Percentiles rank a stretch among this genome's conserved stretches.
These are phyloP conservation scores for Lucilia cuprina DNA, from an alignment of 1,140 invertebrate genomes.

Conservation along the genomic window DNA sequence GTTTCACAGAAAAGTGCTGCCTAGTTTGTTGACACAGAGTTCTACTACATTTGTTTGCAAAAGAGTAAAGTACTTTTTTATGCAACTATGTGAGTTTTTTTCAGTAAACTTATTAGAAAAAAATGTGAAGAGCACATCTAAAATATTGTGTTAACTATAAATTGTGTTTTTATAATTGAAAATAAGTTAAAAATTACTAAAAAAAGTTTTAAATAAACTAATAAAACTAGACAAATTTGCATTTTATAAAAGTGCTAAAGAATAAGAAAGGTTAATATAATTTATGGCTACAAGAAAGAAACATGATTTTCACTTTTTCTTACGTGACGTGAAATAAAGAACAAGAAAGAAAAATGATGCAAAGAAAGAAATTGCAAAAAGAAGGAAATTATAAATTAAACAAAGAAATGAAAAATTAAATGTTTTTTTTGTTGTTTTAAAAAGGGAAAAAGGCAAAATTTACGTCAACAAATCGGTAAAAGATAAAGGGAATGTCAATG, in stretches of 20 bases:
- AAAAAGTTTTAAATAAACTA: background rate
- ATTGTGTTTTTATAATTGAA: conserved; percentile 1
- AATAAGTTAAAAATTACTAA: background rate
- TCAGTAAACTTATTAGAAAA: background rate
- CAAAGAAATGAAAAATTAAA: conserved; percentile 5
- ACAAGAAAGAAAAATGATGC: background rate
- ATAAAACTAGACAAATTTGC: background rate
- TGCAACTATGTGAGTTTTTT: background rate
- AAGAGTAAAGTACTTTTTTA: background rate
- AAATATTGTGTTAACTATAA: background rate
- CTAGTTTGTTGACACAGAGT: background rate
- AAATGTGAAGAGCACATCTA: background rate
- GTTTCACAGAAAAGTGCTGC: too few species aligned
- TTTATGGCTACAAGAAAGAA: background rate
- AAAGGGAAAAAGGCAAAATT: background rate
- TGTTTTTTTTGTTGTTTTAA: background rate
- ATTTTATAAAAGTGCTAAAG: background rate
- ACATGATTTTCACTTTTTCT: conserved; percentile 29
- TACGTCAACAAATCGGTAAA: background rate
- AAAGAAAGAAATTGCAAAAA: background rate
- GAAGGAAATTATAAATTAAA: background rate
- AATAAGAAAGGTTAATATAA: background rate
- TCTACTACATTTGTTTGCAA: background rate
- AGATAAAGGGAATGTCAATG: background rate
- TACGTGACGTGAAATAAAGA: conserved; percentile 13